phyloP scores from a whole-genome alignment of 2,888 invertebrate genomes.

The Diadegma fenestrale region DNA sequence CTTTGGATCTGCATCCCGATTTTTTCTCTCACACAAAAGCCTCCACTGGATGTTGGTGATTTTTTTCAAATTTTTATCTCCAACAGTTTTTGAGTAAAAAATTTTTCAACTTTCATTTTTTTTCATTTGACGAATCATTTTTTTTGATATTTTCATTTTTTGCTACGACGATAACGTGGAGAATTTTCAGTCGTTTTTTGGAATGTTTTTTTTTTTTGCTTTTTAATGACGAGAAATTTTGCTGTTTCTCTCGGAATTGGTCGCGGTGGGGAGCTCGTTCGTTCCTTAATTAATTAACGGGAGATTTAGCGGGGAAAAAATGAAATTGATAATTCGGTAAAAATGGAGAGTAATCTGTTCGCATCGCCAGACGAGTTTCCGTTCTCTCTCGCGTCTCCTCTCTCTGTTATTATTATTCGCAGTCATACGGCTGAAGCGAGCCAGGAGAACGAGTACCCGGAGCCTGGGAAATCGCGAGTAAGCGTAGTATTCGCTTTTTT shows the following conservation, averaged over 20 bases:
- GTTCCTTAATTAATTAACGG: not conserved
- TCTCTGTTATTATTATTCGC: slow-evolving; percentile 20
- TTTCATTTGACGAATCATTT: not conserved
- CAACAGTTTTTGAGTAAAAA: not conserved
- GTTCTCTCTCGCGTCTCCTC: not conserved
- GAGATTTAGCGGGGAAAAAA: not conserved
- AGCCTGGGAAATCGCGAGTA: slow-evolving; percentile 47
- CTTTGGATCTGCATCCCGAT: not conserved
- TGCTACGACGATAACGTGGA: not conserved
- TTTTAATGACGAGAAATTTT: not conserved
- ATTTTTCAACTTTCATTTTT: not conserved
- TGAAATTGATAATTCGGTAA: not conserved
- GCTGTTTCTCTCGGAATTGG: not conserved
- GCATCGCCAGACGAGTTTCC: slow-evolving; percentile 41
- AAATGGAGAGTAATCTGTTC: slow-evolving; percentile 32
- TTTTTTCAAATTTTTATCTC: slow-evolving; percentile 5
- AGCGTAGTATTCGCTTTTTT: slow-evolving; percentile 17
- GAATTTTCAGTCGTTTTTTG: not conserved
- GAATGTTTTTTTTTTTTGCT: not conserved
- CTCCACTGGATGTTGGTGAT: not conserved
- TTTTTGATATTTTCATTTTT: not conserved
- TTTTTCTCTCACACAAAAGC: not conserved
- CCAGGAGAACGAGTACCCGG: slow-evolving; percentile 38
- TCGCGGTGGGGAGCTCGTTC: not conserved
- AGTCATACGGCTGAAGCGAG: slow-evolving; percentile 21